These are phyloP conservation scores for Odontothrips loti DNA, from an alignment of 2,888 invertebrate genomes.

Conservation along the genomic window DNA sequence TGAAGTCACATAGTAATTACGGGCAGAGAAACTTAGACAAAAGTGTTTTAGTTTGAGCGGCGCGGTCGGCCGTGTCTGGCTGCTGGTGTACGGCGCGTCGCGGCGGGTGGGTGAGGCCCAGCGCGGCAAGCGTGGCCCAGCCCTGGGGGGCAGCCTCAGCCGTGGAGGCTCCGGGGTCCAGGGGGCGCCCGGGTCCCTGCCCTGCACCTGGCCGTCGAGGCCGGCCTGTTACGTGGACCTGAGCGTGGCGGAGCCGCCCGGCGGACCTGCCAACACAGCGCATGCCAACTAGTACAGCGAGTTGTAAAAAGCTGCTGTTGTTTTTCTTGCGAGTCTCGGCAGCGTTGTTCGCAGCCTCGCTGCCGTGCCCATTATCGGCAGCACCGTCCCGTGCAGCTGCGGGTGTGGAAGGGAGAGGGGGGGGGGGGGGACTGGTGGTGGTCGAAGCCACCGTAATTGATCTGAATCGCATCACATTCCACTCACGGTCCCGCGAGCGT, in stretches of 20 bases:
- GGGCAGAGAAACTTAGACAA: slow-evolving; percentile 18
- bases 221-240: too few relatives aligned
- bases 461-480: neutral
- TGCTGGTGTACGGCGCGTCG: neutral
- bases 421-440: neutral
- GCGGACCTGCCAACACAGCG: too few relatives aligned
- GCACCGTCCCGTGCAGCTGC: neutral
- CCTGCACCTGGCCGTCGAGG: too few relatives aligned
- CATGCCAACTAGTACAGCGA: too few relatives aligned
- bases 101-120: neutral
- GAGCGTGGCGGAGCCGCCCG: too few relatives aligned
- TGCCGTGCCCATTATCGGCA: neutral
- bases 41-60: slow-evolving; percentile 16
- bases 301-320: too few relatives aligned
- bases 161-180: too few relatives aligned
- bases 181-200: too few relatives aligned
- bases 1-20: slow-evolving; percentile 25
- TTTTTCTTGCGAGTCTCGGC: too few relatives aligned
- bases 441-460: neutral
- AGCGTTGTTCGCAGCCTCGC: too few relatives aligned
- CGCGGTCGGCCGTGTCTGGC: neutral
- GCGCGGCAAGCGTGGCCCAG: too few relatives aligned
- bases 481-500: neutral
- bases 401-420: neutral
- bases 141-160: too few relatives aligned